A percentile compares a stretch with the other conserved stretches of the same genome.
phyloP scores from a whole-genome alignment of 2,113 vertebrate genomes.

The Phainopepla nitens region DNA sequence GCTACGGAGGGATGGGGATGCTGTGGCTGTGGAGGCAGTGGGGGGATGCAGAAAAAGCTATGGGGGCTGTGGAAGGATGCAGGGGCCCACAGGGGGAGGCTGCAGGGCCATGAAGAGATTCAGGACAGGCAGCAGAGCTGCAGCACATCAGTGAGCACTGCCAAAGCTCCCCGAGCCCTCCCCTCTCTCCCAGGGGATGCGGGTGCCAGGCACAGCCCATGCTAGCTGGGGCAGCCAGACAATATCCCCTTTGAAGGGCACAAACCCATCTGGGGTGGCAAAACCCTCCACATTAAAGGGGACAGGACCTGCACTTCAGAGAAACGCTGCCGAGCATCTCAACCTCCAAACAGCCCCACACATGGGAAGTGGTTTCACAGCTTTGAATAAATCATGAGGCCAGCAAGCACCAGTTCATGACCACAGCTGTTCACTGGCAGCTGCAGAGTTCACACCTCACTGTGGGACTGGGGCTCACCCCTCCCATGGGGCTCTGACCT shows the following conservation, averaged over 20 bases:
- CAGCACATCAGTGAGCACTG: fast-evolving
- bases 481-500: fast-evolving
- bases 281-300: background rate
- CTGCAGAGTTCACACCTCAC: background rate
- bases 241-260: constrained; percentile 8
- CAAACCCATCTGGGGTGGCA: background rate
- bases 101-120: background rate
- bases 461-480: background rate
- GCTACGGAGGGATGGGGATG: background rate
- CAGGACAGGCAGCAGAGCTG: background rate
- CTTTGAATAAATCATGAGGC: background rate
- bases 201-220: background rate
- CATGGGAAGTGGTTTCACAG: background rate
- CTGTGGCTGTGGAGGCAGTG: background rate
- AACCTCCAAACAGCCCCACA: background rate
- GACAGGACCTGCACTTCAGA: background rate
- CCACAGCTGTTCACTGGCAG: background rate
- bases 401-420: background rate
- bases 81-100: background rate
- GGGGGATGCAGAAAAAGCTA: background rate
- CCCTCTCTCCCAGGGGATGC: background rate
- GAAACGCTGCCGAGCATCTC: fast-evolving
- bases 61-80: background rate
- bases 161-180: fast-evolving
- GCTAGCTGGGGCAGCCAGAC: background rate